Percentiles rank a stretch among this genome's conserved stretches.
Evolutionary conservation across 2,797 vertebrate species (phyloP).

Genomic region (Petrocephalus sullivani): DNA sequence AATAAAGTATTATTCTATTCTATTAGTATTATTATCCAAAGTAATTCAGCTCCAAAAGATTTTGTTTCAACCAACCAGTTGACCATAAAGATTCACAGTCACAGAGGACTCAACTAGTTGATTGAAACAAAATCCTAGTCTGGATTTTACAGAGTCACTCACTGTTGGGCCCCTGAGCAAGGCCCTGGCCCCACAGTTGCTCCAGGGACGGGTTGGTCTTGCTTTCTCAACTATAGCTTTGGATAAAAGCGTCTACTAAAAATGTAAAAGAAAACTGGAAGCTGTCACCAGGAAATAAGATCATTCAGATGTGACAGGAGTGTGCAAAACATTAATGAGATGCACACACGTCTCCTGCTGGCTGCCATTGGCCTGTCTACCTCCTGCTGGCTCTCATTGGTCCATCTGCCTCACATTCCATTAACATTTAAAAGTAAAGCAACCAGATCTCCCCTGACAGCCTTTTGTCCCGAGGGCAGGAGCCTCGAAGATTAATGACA

Average conservation of each 20-base stretch:
- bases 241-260: not conserved
- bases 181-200: too few relatives aligned
- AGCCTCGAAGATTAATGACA: conserved; percentile 10
- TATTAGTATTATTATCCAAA: too few relatives aligned
- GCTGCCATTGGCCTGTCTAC: not conserved
- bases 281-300: not conserved
- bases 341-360: not conserved
- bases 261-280: not conserved
- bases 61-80: too few relatives aligned
- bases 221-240: not conserved
- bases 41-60: too few relatives aligned
- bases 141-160: too few relatives aligned
- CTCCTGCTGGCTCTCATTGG: not conserved
- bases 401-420: conserved; percentile 12
- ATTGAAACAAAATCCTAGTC: too few relatives aligned
- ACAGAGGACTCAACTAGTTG: too few relatives aligned
- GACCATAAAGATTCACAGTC: too few relatives aligned
- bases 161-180: not conserved
- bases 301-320: not conserved
- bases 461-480: conserved; percentile 3
- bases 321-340: not conserved
- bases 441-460: conserved; percentile 28
- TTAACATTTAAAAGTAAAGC: conserved; percentile 37
- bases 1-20: too few relatives aligned
- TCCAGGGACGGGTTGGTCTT: too few relatives aligned